A percentile compares a stretch with the other conserved stretches of the same genome.
Evolutionary conservation across 2,797 vertebrate genomes (phyloP).

Genomic region (Syndactyla subalaris): DNA sequence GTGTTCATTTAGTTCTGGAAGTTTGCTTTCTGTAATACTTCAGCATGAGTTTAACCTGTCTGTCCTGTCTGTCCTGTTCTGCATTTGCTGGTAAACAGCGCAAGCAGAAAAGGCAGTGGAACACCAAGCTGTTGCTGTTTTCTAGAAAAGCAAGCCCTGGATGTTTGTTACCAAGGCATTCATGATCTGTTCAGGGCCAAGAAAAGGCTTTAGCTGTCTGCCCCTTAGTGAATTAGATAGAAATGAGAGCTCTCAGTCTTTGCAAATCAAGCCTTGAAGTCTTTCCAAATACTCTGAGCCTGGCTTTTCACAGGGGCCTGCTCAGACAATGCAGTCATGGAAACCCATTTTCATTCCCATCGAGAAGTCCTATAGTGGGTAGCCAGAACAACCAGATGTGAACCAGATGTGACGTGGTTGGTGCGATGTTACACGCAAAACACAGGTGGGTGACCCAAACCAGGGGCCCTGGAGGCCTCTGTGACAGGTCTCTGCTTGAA

Average conservation of each 20-base stretch:
- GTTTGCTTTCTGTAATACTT: background rate
- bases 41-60: background rate
- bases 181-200: background rate
- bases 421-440: background rate
- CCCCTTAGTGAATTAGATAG: background rate
- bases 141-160: background rate
- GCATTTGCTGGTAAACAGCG: background rate
- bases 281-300: background rate
- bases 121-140: background rate
- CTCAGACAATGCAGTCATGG: background rate
- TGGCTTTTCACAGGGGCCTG: background rate
- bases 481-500: background rate
- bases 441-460: background rate
- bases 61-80: no score
- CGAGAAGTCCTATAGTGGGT: background rate
- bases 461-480: background rate
- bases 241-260: background rate
- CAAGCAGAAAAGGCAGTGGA: background rate
- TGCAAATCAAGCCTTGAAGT: background rate
- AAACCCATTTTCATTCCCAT: background rate
- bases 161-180: background rate
- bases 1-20: background rate
- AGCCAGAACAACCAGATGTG: background rate
- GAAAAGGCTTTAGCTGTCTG: background rate
- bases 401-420: no score